These are phyloP conservation scores for Atherinosoma microstoma DNA, from an alignment of 2,797 vertebrate species.

Conservation along the genomic window DNA sequence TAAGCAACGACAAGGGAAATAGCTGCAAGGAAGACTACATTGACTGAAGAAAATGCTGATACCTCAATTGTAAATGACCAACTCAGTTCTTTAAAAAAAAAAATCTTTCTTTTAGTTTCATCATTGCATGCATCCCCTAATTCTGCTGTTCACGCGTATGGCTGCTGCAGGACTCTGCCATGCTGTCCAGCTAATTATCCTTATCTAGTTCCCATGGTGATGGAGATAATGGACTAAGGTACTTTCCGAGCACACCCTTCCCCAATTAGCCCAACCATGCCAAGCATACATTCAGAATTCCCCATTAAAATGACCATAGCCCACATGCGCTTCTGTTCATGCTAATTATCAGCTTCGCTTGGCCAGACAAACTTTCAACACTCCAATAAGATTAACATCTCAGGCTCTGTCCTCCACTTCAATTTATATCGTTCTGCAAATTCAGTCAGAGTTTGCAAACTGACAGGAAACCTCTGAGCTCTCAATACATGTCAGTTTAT, in stretches of 20 bases:
- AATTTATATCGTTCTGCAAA: conserved; percentile 39
- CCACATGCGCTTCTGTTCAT: conserved; percentile 32
- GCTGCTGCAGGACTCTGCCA: conserved; percentile 47
- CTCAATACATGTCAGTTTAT: conserved; percentile 17
- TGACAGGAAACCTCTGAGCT: conserved; percentile 11
- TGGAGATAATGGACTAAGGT: conserved; percentile 74
- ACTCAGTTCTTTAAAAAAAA: conserved; percentile 34
- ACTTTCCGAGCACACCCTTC: conserved; percentile 56
- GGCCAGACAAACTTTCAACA: conserved; percentile 44
- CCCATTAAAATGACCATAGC: conserved; percentile 57
- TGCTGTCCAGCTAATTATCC: conserved; percentile 77
- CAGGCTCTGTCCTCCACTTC: conserved; percentile 19
- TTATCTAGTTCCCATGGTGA: conserved; percentile 71
- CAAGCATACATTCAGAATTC: conserved; percentile 41
- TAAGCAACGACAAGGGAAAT: conserved; percentile 15
- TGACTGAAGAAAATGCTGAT: conserved; percentile 44
- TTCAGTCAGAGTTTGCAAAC: conserved; percentile 23
- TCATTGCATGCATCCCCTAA: conserved; percentile 47
- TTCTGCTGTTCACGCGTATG: conserved; percentile 38
- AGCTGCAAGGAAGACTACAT: neutral
- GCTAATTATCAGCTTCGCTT: conserved; percentile 59
- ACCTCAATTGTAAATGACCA: conserved; percentile 42
- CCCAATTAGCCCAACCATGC: conserved; percentile 71
- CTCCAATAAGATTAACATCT: conserved; percentile 48
- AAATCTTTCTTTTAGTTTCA: conserved; percentile 55